Conservation (phyloP, 2,888 invertebrate species). For the Polydesmus complanatus region DNA sequence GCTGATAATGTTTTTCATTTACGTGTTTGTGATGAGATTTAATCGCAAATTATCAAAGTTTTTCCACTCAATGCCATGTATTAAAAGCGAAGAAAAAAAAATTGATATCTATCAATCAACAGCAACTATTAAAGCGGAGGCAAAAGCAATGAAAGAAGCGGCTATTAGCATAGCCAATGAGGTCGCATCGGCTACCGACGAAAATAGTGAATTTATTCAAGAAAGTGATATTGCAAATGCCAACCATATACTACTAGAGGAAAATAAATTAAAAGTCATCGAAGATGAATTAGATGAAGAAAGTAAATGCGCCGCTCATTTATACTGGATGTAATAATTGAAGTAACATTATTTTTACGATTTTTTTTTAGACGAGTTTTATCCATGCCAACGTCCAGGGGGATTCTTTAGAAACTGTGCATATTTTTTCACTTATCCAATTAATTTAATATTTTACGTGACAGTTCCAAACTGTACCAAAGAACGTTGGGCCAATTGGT, state of each 20-base stretch:
- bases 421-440: constrained; percentile 79
- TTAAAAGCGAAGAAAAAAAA: no score
- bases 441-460: constrained; percentile 64
- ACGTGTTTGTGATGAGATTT: constrained; percentile 22
- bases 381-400: background rate
- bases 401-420: no score
- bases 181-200: background rate
- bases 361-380: background rate
- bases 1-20: constrained; percentile 21
- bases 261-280: background rate
- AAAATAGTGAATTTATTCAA: background rate
- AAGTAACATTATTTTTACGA: no score
- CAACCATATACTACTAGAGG: background rate
- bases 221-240: no score
- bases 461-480: constrained; percentile 84
- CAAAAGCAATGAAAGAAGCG: background rate
- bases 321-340: no score
- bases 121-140: no score
- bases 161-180: background rate
- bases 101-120: no score
- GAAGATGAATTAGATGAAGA: background rate
- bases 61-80: background rate
- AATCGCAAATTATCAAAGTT: constrained; percentile 10
- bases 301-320: no score
- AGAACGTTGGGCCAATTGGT: constrained; percentile 68